Base-by-base conservation (phyloP, 2,113 vertebrate genomes). In the Hippocampus abdominalis region DNA sequence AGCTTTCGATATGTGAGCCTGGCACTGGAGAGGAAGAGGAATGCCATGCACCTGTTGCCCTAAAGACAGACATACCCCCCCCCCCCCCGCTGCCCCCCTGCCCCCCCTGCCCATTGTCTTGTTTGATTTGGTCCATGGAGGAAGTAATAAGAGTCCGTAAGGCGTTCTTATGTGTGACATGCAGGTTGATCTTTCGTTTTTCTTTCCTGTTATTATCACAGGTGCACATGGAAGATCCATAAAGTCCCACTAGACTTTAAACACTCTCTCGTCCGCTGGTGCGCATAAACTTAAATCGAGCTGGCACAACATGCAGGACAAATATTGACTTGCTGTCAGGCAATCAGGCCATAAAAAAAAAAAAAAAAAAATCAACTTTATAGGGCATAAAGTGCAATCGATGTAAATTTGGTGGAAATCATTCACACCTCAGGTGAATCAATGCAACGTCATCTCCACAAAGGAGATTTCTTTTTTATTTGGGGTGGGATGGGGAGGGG, bases 251-350 rank as follows among this genome's bases (percentile, higher is more conserved):
- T 53, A 83, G 74, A 77, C 76, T 76, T 86, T 74, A 70, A 74
- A 81, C 73, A 65, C 40, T 64, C 42, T 56, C 36, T 27, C 13
- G 18, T 42, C 18, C 18, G 29, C 49, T 53, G 61, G 27, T 48
- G 66, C 39, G 51, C n/a, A 53, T 21, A 66, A 48, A 66, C 64
- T 36, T 21, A 74, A 71, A 75, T 21, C 72, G 40, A 70, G 25
- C 8, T 66, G 62, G 51, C 27, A 27, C 53, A 63, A 54, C n/a
- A 8, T 66, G 67, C 10, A 32, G 8, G 73, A 68, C 70, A 83
- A 89, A 81, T 76, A 85, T 81, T 77, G 68, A 87, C 84, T 61
- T 15, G 71, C 71, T 83, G 78, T 83, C 66, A 80, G 51, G 75
- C 76, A 82, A 82, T 71, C 18, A 66, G 64, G 60, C 62, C 65